Percentiles rank a stretch among this genome's conserved stretches.
phyloP scores from a whole-genome alignment of 2,888 invertebrate genomes.

The Pandemis heparana region DNA sequence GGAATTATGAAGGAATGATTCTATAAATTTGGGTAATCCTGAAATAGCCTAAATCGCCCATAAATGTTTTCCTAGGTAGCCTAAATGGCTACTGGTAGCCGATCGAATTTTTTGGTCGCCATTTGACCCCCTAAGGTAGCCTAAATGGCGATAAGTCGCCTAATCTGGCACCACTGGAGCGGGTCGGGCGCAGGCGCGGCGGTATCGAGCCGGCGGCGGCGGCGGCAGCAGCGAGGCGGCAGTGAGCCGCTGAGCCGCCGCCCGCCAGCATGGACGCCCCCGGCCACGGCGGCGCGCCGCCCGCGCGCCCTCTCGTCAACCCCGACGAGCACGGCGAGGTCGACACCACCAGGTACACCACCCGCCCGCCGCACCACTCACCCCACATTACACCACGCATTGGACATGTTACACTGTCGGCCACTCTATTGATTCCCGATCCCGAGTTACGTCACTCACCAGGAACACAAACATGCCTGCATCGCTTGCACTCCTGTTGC shows the following conservation, averaged over 20 bases:
- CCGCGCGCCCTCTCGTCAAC: constrained; percentile 90
- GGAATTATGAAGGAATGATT: no score
- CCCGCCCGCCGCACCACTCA: neutral
- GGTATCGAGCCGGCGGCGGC: constrained; percentile 34
- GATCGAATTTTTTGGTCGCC: no score
- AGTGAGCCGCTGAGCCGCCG: constrained; percentile 50
- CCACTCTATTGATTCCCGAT: constrained; percentile 1
- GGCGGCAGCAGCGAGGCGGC: constrained; percentile 44
- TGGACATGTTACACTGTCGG: neutral
- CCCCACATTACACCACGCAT: neutral
- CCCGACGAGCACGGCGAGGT: constrained; percentile 94
- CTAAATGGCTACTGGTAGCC: no score
- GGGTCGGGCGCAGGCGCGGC: constrained; percentile 33
- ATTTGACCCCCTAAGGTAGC: no score
- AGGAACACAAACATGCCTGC: neutral
- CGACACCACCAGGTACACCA: constrained; percentile 90
- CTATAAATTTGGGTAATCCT: no score
- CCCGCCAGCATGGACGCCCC: constrained; percentile 64
- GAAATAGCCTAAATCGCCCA: no score
- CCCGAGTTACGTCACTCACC: neutral
- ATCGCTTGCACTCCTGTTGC: neutral
- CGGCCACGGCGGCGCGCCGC: constrained; percentile 50
- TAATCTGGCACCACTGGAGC: no score
- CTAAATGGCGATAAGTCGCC: no score
- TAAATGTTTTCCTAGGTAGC: no score